phyloP scores from a whole-genome alignment of 1,140 invertebrate genomes.

The Cotesia vestalis region DNA sequence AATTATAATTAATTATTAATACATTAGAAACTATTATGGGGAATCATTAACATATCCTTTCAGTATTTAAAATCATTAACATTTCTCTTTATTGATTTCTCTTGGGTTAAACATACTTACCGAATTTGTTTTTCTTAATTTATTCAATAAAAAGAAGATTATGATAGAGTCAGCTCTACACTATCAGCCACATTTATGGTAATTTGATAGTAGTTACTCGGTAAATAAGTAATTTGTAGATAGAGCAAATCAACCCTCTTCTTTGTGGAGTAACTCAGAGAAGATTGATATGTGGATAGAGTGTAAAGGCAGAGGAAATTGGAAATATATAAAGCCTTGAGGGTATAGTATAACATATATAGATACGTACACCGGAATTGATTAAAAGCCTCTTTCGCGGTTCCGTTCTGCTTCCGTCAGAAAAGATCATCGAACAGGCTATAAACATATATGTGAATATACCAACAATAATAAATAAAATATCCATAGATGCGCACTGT shows the following conservation, averaged over 20 bases:
- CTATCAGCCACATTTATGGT: background rate
- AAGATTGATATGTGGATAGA: background rate
- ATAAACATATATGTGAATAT: too few species aligned
- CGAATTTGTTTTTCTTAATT: too few species aligned
- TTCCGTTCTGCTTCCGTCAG: conserved; percentile 63
- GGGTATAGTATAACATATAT: background rate
- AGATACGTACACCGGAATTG: background rate
- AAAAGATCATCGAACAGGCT: conserved; percentile 44
- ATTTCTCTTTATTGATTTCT: too few species aligned
- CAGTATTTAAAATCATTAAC: too few species aligned
- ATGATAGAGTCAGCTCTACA: too few species aligned
- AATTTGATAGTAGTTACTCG: background rate
- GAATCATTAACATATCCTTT: too few species aligned
- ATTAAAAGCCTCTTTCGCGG: conserved; percentile 40
- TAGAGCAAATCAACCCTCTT: background rate
- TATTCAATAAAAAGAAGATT: too few species aligned
- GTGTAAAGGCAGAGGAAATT: background rate
- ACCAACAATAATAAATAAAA: too few species aligned
- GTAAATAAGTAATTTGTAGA: conserved; percentile 2
- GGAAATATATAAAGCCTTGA: background rate
- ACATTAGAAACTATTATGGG: too few species aligned
- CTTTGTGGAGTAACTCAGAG: too few species aligned
- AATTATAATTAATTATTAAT: background rate
- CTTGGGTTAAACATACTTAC: too few species aligned
- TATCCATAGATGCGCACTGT: background rate